Evolutionary conservation across 2,113 vertebrate genomes (phyloP), one percentile per base, ranked within the genome.

Genomic region (Speoplatyrhinus poulsoni): DNA sequence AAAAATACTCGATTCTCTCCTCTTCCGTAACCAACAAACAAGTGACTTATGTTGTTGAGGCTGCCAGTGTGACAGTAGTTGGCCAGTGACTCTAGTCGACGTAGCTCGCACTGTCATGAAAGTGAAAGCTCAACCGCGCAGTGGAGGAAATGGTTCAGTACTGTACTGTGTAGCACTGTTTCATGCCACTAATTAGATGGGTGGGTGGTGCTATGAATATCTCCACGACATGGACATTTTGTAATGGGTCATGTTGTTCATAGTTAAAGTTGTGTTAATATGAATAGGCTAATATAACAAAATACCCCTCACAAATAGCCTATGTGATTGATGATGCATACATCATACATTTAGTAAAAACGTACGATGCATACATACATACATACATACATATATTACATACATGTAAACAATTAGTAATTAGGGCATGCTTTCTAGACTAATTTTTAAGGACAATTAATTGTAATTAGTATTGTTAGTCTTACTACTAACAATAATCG

Each of bases 161-260:
- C 46, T 6, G 41, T 48, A 49, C 46, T 12, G 32, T 33, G 13
- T 41, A 12, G 46, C 62, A 50, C 55, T 65, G 57, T 70, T 15
- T 62, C 77, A 64, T 60, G 41, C 70, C 54, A 74, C 68, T 75
- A 62, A 83, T 84, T 66, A 75, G 70, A 15, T 82, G 89, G 71
- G 74, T 77, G 81, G 88, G 87, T 79, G 91, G 86, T 85, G 85
- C 81, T 82, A 62, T 26, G 26, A 68, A 81, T 76, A 46, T 17
- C 54, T 67, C 15, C 67, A 57, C 13, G 12, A 11, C 4, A 52
- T 52, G 11, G 3, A 52, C 13, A 12, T 49, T 10, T 49, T 49
- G 49, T 11, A 12, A 52, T 52, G 13, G 11, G 13, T 49, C 12
- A 26, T 52, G 15, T 52, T 10, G 49, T 52, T 52, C 13, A 15